Base-by-base conservation (phyloP, 1,140 invertebrate species). In the Coelopa frigida region DNA sequence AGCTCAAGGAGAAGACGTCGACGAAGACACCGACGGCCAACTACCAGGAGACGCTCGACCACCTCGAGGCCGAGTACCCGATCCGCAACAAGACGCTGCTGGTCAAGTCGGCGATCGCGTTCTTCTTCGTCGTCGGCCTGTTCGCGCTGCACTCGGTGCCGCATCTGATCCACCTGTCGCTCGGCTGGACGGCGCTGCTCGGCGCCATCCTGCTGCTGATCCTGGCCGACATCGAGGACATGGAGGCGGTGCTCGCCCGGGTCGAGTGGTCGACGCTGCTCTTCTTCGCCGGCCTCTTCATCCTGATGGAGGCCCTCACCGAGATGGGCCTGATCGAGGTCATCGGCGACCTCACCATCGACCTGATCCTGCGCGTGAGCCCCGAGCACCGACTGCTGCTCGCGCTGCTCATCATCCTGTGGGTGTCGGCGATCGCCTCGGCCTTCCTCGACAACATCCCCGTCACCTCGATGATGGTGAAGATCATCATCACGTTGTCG, bases 391-490 rank as follows among this genome's bases (percentile, higher is more conserved):
- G 78, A 47, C 56, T 85, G 2, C 65, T 76, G 0, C 78, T 83
- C 0, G 79, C 82, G 3, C 78, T 89, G 37, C 21, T 85, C 4
- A 29, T 89, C 3, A 68, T 89, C 43, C 53, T 87, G 1, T 88
- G 85, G 84, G 32, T 87, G 1, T 82, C 84, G 0, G 82, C 82
- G 0, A 18, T 85, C 2, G 77, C 79, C 0, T 84, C 84, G 3
- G 79, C 83, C 7, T 81, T 88, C 49, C 78, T 89, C 3, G 85
- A 87, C 55, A 88, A 88, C 54, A 81, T 89, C 33, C 83, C 85
- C 0, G 76, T 87, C n/a, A 82, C 83, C 0, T 84, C 83, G 2
- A 85, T 88, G 75, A 87, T 87, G 84, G 70, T 89, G 6, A 75
- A 79, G 35, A 78, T 89, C 24, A 74, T 81, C 0, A 75, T 75